These are phyloP conservation scores for Drosophila pallidifrons DNA, from an alignment of 1,140 invertebrate species.

Conservation along the genomic window DNA sequence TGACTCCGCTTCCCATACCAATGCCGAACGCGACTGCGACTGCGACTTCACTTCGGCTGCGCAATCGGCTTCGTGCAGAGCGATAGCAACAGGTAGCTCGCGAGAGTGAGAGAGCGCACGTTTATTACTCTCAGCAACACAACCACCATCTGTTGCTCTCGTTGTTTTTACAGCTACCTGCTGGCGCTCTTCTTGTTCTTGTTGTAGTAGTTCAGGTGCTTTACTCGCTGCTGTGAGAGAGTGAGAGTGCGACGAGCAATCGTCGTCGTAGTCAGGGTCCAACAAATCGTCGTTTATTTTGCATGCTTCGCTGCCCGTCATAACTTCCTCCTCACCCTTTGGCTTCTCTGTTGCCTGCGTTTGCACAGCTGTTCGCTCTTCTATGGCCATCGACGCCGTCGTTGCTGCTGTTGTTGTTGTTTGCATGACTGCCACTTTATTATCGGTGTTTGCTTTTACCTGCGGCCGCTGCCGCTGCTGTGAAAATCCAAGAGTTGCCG, in stretches of 20 bases:
- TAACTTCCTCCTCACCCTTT: conserved; percentile 25
- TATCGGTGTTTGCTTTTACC: conserved; percentile 71
- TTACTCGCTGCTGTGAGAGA: conserved; percentile 54
- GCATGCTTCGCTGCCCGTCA: conserved; percentile 75
- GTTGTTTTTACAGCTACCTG: conserved; percentile 48
- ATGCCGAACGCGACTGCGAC: conserved; percentile 17
- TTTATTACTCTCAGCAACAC: conserved; percentile 9
- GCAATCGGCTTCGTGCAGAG: conserved; percentile 55
- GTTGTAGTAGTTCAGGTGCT: conserved; percentile 60
- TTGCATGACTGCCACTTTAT: conserved; percentile 53
- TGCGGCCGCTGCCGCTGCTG: conserved; percentile 48
- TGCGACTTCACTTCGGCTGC: conserved; percentile 57
- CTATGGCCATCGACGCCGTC: conserved; percentile 7
- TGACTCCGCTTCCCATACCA: conserved; percentile 53
- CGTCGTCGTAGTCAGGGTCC: conserved; percentile 29
- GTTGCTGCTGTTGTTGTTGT: conserved; percentile 34
- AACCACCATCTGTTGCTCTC: conserved; percentile 20
- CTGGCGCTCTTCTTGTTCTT: conserved; percentile 30
- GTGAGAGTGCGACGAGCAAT: conserved; percentile 66
- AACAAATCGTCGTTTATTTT: conserved; percentile 74
- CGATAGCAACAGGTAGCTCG: conserved; percentile 69
- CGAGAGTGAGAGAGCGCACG: conserved; percentile 25
- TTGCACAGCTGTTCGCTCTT: conserved; percentile 68
- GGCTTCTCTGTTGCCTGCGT: conserved; percentile 24
- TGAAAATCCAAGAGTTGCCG: conserved; percentile 54